These are phyloP conservation scores for Diarsia dahlii DNA, from an alignment of 2,888 invertebrate species.

Conservation along the genomic window DNA sequence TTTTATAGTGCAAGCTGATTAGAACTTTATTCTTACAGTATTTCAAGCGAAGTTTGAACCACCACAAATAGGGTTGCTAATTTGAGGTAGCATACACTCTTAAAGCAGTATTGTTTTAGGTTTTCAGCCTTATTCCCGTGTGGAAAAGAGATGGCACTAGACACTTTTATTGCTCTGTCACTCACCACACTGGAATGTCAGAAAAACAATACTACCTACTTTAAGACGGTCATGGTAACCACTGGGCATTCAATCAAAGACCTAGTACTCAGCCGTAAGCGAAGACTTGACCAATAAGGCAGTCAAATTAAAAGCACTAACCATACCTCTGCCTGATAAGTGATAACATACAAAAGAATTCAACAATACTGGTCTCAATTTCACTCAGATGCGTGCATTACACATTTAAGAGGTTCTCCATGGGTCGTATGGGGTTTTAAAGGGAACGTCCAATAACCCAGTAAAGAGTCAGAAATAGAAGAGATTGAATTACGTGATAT, in stretches of 20 bases:
- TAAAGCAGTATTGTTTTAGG: too few relatives aligned
- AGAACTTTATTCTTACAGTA: too few relatives aligned
- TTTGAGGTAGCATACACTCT: too few relatives aligned
- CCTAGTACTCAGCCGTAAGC: neutral
- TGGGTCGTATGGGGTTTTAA: neutral
- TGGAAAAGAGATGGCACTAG: too few relatives aligned
- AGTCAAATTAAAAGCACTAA: neutral
- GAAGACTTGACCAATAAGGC: neutral
- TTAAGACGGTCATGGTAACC: too few relatives aligned
- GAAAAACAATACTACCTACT: too few relatives aligned
- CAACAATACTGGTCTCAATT: neutral
- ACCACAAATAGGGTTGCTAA: too few relatives aligned
- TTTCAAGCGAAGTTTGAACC: too few relatives aligned
- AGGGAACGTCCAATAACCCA: constrained; percentile 1
- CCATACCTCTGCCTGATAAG: neutral
- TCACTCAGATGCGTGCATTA: neutral
- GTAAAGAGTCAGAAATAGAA: constrained; percentile 37
- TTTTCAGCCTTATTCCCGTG: too few relatives aligned
- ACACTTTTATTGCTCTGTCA: too few relatives aligned
- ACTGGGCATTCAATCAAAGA: neutral
- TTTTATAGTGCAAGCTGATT: too few relatives aligned
- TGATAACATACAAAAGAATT: neutral
- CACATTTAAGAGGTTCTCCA: neutral
- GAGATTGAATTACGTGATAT: constrained; percentile 48
- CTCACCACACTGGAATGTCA: too few relatives aligned